These are phyloP conservation scores for Reticulitermes lucifugus DNA, from an alignment of 2,888 invertebrate genomes.

Conservation along the genomic window DNA sequence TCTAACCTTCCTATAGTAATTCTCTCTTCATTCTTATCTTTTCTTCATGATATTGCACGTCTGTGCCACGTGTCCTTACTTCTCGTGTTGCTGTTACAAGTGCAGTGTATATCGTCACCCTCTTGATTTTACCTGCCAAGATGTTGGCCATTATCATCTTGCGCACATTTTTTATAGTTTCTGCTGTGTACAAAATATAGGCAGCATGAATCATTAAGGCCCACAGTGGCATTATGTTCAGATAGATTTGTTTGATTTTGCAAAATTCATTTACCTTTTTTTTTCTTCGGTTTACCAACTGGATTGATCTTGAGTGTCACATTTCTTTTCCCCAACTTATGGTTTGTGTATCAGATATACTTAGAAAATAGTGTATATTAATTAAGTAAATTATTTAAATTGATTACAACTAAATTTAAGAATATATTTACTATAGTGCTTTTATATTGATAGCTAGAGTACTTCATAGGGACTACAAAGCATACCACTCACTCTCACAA, in stretches of 20 bases:
- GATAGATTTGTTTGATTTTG: not conserved
- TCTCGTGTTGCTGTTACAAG: not conserved
- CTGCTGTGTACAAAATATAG: not conserved
- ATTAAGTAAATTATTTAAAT: not conserved
- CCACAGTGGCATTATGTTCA: not conserved
- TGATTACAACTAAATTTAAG: not conserved
- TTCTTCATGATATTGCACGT: conserved; percentile 16
- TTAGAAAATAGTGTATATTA: not conserved
- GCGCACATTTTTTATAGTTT: not conserved
- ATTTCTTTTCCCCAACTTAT: not conserved
- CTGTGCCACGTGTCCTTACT: not conserved
- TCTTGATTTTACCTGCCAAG: not conserved
- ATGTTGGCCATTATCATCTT: not conserved
- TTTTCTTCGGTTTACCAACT: not conserved
- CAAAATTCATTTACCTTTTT: not conserved
- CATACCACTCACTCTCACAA: not conserved
- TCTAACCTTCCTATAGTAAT: conserved; percentile 13
- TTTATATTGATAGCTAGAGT: not conserved
- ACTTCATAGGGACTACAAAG: not conserved
- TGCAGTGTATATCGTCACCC: not conserved
- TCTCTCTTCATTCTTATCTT: not conserved
- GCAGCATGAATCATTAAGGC: not conserved
- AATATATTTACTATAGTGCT: not conserved
- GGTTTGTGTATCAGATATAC: not conserved
- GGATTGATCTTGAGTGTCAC: not conserved